Base-by-base conservation (phyloP, 1,140 invertebrate genomes). In the Belonocnema kinseyi region DNA sequence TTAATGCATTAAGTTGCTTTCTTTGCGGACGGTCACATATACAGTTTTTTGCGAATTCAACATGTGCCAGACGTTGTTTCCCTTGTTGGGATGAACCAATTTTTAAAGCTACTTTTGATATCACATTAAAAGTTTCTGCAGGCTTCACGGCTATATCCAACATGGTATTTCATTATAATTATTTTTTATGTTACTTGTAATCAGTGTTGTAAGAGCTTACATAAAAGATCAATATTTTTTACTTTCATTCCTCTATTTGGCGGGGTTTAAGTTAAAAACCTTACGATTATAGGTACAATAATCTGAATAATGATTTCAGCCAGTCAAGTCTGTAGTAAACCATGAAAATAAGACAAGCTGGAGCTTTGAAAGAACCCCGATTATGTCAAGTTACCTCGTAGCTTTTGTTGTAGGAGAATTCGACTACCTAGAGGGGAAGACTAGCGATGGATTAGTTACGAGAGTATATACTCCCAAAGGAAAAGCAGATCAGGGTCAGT, bases 51-150 rank as follows among this genome's bases (percentile, higher is more conserved):
- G n/a, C n/a, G n/a, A 95, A 98, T 92, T 93, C 97, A 0, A 98
- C 96, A 14, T 96, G 97, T 93, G 97, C 97, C 7, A 92, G 97
- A 52, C 92, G 96, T 79, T 97, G 97, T 86, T 98, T 99, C 86
- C 97, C 97, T 1, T 98, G 97, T 89, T 99, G 97, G 97, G 98
- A 99, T 92, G 98, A 99, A 88, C 98, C 98, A 21, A 96, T 97
- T 21, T 93, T 98, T 13, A 99, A 99, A 90, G 96, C 97, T 2
- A 97, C 96, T 1, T 99, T 99, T 92, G 95, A 97, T 88, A 95
- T 99, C 51, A 95, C 95, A 0, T 89, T 99, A 0, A 92, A 94
- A 80, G 96, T 97, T 74, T 96, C 96, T 2, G 91, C 93, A 77
- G 93, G 94, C 80, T 91, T 94, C 77, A 95, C 97, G 12, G 96